Percentiles rank a stretch among this genome's conserved stretches.
phyloP scores from a whole-genome alignment of 2,113 vertebrate genomes.

The Chaetorhynchus papuensis region DNA sequence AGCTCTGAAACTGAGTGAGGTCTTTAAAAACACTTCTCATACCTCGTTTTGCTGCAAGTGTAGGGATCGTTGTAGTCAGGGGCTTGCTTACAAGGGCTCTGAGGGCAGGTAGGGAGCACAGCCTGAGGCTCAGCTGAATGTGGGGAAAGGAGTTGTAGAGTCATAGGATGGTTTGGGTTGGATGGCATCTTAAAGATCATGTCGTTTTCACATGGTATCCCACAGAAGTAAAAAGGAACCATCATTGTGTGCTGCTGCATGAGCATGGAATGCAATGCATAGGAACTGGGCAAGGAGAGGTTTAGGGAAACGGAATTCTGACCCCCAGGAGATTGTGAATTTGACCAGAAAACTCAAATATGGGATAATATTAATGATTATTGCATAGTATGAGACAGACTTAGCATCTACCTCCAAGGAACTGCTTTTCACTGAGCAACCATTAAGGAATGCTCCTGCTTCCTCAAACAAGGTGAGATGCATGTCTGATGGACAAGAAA shows the following conservation, averaged over 20 bases:
- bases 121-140: background rate
- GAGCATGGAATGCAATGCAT: accelerated
- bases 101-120: background rate
- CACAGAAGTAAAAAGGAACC: background rate
- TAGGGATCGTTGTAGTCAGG: background rate
- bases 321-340: background rate
- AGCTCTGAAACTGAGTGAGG: background rate
- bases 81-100: background rate
- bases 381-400: background rate
- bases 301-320: background rate
- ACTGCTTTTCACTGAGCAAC: background rate
- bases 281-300: accelerated
- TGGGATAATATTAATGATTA: background rate
- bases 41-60: background rate
- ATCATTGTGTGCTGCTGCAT: background rate
- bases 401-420: background rate
- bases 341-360: background rate
- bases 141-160: background rate
- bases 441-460: background rate
- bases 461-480: background rate
- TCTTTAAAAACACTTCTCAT: conserved; percentile 18
- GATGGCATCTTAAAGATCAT: background rate
- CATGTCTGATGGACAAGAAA: background rate
- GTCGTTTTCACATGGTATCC: background rate
- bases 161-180: background rate